Evolutionary conservation across 2,113 vertebrate species (phyloP).

Genomic region (Varanus komodoensis): DNA sequence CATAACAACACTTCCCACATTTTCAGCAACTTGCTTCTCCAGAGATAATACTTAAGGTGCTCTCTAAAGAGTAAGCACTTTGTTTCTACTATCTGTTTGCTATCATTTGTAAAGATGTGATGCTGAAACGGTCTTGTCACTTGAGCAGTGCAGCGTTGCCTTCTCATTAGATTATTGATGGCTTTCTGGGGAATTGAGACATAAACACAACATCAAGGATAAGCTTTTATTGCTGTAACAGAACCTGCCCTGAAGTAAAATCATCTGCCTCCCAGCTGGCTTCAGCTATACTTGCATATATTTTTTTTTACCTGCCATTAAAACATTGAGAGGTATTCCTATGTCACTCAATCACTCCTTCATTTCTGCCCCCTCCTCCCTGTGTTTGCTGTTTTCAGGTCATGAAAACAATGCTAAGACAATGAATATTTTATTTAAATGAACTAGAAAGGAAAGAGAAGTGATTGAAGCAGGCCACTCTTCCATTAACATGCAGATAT

Average conservation of each 20-base stretch:
- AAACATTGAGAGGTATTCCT: constrained; percentile 59
- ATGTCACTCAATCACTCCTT: constrained; percentile 49
- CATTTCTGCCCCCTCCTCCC: constrained; percentile 12
- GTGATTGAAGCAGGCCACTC: not conserved
- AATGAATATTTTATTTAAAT: constrained; percentile 14
- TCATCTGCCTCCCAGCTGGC: constrained; percentile 47
- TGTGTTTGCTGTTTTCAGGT: constrained; percentile 21
- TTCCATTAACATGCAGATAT: not conserved
- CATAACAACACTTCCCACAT: not conserved
- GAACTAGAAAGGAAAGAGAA: not conserved
- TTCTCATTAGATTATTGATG: constrained; percentile 72
- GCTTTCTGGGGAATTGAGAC: constrained; percentile 70
- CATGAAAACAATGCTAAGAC: constrained; percentile 32
- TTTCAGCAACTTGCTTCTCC: constrained; percentile 18
- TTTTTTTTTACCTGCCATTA: constrained; percentile 68
- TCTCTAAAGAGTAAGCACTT: constrained; percentile 53
- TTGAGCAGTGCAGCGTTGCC: constrained; percentile 52
- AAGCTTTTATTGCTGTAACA: constrained; percentile 63
- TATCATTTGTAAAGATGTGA: constrained; percentile 61
- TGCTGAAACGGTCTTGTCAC: constrained; percentile 64
- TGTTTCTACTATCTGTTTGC: constrained; percentile 53
- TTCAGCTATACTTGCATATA: constrained; percentile 58
- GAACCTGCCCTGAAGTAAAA: constrained; percentile 66
- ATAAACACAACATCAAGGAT: constrained; percentile 63
- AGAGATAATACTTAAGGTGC: not conserved